Percentiles rank a stretch among this genome's conserved stretches.
Conservation (phyloP, 2,113 vertebrate genomes). For the Chionomys nivalis region DNA sequence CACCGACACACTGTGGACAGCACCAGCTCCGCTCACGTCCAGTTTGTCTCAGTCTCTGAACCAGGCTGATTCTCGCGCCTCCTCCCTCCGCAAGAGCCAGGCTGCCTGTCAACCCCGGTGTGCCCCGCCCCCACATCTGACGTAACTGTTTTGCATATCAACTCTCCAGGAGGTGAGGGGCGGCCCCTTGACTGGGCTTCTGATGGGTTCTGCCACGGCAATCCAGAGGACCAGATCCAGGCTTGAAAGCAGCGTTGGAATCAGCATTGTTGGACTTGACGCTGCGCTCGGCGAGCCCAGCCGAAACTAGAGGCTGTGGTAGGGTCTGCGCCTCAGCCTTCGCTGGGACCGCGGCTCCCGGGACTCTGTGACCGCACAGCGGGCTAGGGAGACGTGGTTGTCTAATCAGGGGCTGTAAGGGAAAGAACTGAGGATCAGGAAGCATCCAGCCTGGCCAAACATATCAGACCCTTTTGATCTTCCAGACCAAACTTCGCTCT, state of each 20-base stretch:
- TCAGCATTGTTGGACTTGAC: neutral
- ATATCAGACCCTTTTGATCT: neutral
- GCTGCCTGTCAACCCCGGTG: conserved; percentile 66
- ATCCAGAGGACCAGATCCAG: neutral
- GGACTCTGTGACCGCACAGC: too few relatives aligned
- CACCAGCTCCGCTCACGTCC: conserved; percentile 70
- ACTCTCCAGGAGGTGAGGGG: conserved; percentile 11
- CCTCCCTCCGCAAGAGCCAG: conserved; percentile 15
- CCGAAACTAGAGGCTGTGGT: neutral
- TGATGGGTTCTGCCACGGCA: neutral
- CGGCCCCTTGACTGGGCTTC: conserved; percentile 21
- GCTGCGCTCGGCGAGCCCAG: neutral
- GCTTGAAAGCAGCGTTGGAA: neutral
- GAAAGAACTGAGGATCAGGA: neutral
- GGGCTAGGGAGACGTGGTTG: neutral
- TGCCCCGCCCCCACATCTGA: conserved; percentile 71
- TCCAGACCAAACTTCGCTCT: conserved; percentile 50
- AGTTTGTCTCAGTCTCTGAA: conserved; percentile 72
- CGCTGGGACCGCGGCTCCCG: accelerated
- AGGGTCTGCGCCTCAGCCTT: neutral
- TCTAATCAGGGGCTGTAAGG: neutral
- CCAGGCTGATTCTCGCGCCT: conserved; percentile 65
- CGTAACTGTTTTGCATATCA: conserved; percentile 72
- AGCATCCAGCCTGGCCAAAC: neutral
- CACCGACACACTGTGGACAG: conserved; percentile 75